Evolutionary conservation across 1,140 invertebrate genomes (phyloP).

Genomic region (Ostrea edulis): DNA sequence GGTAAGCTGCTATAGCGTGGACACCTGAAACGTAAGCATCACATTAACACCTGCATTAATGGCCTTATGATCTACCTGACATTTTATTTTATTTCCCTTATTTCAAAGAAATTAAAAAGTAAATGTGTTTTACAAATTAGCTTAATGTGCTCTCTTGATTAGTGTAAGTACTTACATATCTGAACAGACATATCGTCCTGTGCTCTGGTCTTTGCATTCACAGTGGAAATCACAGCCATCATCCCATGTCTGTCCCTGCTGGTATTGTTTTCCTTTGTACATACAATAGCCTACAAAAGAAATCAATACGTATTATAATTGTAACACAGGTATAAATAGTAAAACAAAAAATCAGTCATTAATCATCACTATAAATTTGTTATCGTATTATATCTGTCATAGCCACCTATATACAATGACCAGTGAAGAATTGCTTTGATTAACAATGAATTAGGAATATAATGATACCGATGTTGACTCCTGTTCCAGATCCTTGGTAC

Average conservation of each 20-base stretch:
- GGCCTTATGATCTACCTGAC: too few relatives aligned
- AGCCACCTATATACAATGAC: too few relatives aligned
- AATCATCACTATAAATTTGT: too few relatives aligned
- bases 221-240: conserved; percentile 67
- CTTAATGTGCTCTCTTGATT: neutral
- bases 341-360: too few relatives aligned
- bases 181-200: conserved; percentile 62
- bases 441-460: neutral
- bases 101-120: neutral
- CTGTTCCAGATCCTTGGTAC: conserved; percentile 55
- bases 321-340: too few relatives aligned
- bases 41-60: neutral
- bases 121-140: neutral
- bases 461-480: conserved; percentile 44
- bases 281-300: conserved; percentile 52
- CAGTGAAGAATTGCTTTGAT: too few relatives aligned
- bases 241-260: conserved; percentile 59
- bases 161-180: conserved; percentile 48
- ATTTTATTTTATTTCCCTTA: neutral
- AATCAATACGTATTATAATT: neutral
- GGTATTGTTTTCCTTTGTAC: conserved; percentile 61
- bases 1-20: conserved; percentile 68
- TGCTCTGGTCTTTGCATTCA: conserved; percentile 58
- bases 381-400: too few relatives aligned
- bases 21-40: conserved; percentile 59